Conservation (phyloP, 2,113 vertebrate species). For the Nerophis ophidion region DNA sequence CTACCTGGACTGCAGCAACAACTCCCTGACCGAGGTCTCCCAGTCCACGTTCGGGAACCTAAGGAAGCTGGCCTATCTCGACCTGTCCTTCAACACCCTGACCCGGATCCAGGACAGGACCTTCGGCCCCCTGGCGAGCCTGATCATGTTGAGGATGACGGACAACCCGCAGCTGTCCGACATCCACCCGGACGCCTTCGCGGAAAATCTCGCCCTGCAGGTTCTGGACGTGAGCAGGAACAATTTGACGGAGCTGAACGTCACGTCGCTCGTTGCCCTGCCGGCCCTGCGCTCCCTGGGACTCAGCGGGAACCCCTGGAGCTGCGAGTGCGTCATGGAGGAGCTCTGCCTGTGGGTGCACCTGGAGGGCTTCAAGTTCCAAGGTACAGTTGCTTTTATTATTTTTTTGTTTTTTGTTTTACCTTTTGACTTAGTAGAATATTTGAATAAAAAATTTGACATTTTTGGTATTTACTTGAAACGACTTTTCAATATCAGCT, state of each 20-base stretch:
- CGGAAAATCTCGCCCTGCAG: constrained; percentile 79
- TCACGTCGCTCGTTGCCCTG: constrained; percentile 68
- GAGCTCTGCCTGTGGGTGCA: constrained; percentile 81
- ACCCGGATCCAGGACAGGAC: constrained; percentile 75
- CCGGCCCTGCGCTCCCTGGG: constrained; percentile 74
- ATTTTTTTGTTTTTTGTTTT: not conserved
- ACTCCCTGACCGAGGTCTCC: constrained; percentile 76
- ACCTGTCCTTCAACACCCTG: constrained; percentile 87
- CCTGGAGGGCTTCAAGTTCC: constrained; percentile 74
- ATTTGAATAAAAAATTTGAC: no score
- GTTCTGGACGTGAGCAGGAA: constrained; percentile 86
- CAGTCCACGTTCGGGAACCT: constrained; percentile 84
- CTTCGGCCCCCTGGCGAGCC: constrained; percentile 78
- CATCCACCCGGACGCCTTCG: constrained; percentile 79
- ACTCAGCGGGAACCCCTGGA: constrained; percentile 85
- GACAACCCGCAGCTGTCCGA: constrained; percentile 79
- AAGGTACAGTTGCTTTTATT: constrained; percentile 68
- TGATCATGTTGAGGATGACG: constrained; percentile 85
- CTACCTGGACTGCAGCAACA: constrained; percentile 86
- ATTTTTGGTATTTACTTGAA: no score
- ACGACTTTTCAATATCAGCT: no score
- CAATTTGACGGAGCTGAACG: constrained; percentile 76
- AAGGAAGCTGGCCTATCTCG: constrained; percentile 82
- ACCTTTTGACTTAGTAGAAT: no score
- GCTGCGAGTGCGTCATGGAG: constrained; percentile 83